Evolutionary conservation across 2,888 invertebrate species (phyloP).

Genomic region (Salticus scenicus): DNA sequence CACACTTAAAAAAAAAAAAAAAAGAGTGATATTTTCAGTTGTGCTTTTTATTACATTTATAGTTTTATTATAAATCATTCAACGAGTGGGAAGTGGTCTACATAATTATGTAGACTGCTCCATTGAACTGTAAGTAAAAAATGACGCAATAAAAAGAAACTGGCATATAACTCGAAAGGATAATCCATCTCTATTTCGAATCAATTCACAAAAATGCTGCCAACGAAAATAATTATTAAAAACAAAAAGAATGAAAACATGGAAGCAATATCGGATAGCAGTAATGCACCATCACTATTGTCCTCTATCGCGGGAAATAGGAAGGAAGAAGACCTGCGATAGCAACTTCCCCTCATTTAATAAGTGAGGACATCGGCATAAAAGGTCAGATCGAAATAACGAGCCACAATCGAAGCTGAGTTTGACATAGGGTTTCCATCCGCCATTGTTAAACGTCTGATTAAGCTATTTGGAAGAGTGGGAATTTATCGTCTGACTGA

Average conservation of each 20-base stretch:
- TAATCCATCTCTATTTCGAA: no score
- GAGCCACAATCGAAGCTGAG: constrained; percentile 8
- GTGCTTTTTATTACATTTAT: no score
- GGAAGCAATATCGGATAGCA: not conserved
- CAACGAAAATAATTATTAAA: not conserved
- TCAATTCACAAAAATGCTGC: not conserved
- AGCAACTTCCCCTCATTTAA: constrained; percentile 31
- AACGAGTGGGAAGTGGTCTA: no score
- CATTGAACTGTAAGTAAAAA: no score
- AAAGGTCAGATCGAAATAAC: constrained; percentile 60
- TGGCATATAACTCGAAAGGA: no score
- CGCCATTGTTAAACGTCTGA: constrained; percentile 52
- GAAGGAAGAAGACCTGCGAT: constrained; percentile 14
- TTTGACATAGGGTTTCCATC: constrained; percentile 13
- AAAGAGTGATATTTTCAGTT: no score
- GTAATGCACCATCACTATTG: not conserved
- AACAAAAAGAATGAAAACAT: not conserved
- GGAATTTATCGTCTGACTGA: constrained; percentile 50
- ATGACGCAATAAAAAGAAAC: no score
- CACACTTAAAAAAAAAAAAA: no score
- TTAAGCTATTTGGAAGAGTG: constrained; percentile 44
- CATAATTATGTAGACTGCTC: no score
- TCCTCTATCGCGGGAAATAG: not conserved
- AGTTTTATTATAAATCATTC: no score
- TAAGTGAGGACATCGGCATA: constrained; percentile 46